Evolutionary conservation across 2,888 invertebrate species (phyloP).

Genomic region (Spodoptera picta): DNA sequence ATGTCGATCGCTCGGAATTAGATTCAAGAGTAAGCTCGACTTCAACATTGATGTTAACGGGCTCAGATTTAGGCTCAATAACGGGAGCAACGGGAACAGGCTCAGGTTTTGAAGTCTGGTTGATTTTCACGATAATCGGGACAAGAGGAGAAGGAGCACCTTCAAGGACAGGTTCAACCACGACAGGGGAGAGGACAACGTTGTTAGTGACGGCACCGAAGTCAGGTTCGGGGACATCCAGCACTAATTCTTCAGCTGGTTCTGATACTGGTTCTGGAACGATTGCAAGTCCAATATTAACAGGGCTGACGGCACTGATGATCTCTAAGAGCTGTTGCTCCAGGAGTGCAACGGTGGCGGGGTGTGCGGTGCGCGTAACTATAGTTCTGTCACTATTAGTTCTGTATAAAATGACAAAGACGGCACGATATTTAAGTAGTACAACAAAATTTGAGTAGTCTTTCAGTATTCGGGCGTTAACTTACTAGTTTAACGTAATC

Average conservation of each 20-base stretch:
- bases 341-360: slow-evolving; percentile 67
- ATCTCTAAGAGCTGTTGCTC: slow-evolving; percentile 63
- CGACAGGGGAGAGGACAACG: slow-evolving; percentile 29
- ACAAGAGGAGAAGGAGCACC: slow-evolving; percentile 55
- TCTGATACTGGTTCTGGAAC: slow-evolving; percentile 40
- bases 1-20: too few species aligned
- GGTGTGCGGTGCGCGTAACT: slow-evolving; percentile 28
- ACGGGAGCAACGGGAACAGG: slow-evolving; percentile 32
- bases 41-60: slow-evolving; percentile 15
- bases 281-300: slow-evolving; percentile 55
- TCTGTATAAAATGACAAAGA: too few species aligned
- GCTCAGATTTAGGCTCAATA: slow-evolving; percentile 11
- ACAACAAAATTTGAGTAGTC: too few species aligned
- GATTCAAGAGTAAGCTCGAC: not conserved
- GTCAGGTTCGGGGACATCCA: slow-evolving; percentile 40
- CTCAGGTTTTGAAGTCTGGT: slow-evolving; percentile 43
- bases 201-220: slow-evolving; percentile 32
- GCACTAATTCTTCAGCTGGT: slow-evolving; percentile 50
- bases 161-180: slow-evolving; percentile 35
- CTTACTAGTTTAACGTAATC: too few species aligned
- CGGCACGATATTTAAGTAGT: too few species aligned
- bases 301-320: slow-evolving; percentile 49
- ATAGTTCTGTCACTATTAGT: too few species aligned
- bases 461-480: too few species aligned
- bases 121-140: slow-evolving; percentile 67